Percentiles rank a stretch among this genome's conserved stretches.
Conservation (phyloP, 2,797 vertebrate genomes). For the Astyanax mexicanus region DNA sequence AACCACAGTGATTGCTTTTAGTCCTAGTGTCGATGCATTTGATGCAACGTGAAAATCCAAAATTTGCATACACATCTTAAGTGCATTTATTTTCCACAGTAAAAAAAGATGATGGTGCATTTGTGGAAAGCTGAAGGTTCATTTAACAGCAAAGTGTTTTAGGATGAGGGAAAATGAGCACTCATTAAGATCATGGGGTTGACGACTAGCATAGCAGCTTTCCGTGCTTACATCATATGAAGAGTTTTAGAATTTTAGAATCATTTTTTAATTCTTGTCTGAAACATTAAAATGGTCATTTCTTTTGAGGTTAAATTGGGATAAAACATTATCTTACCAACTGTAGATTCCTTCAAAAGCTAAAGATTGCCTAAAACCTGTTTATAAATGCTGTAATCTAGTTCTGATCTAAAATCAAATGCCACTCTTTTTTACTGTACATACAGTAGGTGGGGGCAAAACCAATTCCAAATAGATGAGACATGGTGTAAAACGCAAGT, state of each 20-base stretch:
- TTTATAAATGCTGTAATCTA: no score
- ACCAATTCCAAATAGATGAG: no score
- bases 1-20: neutral
- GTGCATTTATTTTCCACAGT: neutral
- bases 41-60: neutral
- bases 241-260: neutral
- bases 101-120: slow-evolving; percentile 22
- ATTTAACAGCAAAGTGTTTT: slow-evolving; percentile 29
- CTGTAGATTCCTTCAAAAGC: neutral
- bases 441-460: no score
- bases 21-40: neutral
- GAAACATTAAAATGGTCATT: neutral
- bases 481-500: no score
- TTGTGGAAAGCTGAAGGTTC: slow-evolving; percentile 18
- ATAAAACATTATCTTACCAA: neutral
- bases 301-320: neutral
- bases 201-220: slow-evolving; percentile 11
- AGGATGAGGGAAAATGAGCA: slow-evolving; percentile 30
- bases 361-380: neutral
- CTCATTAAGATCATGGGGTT: slow-evolving; percentile 39
- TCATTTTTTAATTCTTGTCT: no score
- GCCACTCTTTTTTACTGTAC: no score
- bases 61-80: slow-evolving; percentile 14
- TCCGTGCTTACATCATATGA: slow-evolving; percentile 21
- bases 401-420: no score